A percentile compares a stretch with the other conserved stretches of the same genome.
Evolutionary conservation across 2,113 vertebrate genomes (phyloP).

Genomic region (Myotis yumanensis): DNA sequence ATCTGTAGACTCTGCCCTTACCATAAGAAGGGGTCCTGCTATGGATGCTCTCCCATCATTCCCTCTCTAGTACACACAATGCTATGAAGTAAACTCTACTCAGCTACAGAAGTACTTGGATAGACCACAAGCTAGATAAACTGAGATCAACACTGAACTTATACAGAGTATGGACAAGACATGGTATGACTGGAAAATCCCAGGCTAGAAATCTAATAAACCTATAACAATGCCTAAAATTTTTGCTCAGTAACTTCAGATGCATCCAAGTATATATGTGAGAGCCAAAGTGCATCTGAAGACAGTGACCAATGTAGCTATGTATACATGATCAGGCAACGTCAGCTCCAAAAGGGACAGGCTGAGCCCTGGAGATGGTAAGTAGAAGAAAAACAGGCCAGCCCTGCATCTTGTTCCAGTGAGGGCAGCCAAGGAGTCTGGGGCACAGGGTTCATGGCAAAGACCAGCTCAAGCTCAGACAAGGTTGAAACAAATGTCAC

Average conservation of each 20-base stretch:
- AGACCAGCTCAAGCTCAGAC: background rate
- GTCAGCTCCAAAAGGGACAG: background rate
- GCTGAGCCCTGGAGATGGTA: background rate
- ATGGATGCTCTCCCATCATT: background rate
- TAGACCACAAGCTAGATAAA: background rate
- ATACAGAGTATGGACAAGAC: background rate
- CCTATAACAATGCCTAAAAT: background rate
- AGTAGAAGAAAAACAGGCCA: background rate
- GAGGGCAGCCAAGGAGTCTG: background rate
- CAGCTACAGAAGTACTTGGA: background rate
- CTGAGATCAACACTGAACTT: background rate
- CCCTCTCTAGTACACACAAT: background rate
- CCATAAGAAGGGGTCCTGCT: background rate
- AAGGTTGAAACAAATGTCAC: background rate
- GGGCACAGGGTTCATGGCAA: background rate
- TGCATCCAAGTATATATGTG: background rate
- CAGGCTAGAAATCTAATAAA: constrained; percentile 5
- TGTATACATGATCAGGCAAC: background rate
- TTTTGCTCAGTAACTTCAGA: background rate
- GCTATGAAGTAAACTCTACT: background rate
- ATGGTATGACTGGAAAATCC: background rate
- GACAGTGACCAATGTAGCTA: background rate
- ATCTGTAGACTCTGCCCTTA: background rate
- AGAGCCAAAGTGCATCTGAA: background rate
- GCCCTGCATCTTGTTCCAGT: background rate